phyloP scores from a whole-genome alignment of 1,140 invertebrate species.

The Daktulosphaira vitifoliae region DNA sequence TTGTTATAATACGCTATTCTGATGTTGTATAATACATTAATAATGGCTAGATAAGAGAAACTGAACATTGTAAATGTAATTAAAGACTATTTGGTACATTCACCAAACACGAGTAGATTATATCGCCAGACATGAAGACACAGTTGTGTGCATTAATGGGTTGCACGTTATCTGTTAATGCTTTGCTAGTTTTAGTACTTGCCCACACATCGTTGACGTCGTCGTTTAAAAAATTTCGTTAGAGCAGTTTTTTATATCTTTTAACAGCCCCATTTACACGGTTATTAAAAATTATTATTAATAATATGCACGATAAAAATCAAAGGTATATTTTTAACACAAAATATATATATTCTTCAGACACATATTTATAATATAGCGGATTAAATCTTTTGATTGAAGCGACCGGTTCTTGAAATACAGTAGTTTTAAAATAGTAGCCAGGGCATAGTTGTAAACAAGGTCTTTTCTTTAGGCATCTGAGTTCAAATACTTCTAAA shows the following conservation, averaged over 20 bases:
- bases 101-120: constrained; percentile 13
- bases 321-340: constrained; percentile 12
- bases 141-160: constrained; percentile 23
- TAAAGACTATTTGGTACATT: constrained; percentile 6
- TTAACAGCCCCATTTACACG: constrained; percentile 9
- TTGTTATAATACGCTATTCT: too few species aligned
- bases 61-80: constrained; percentile 23
- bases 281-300: constrained; percentile 30
- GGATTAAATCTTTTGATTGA: constrained; percentile 16
- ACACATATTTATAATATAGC: neutral
- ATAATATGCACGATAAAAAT: constrained; percentile 29
- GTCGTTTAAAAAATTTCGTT: constrained; percentile 27
- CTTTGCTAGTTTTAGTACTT: constrained; percentile 9
- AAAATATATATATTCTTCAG: neutral
- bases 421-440: neutral
- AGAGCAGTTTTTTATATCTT: neutral
- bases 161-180: constrained; percentile 33
- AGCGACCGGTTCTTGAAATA: constrained; percentile 1
- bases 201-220: constrained; percentile 23
- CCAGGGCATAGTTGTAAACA: neutral
- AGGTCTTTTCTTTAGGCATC: neutral
- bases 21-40: constrained; percentile 11
- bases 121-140: constrained; percentile 32
- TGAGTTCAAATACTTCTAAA: too few species aligned
- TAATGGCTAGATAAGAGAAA: constrained; percentile 24